Conservation (phyloP, 1,140 invertebrate species). For the Drosophila tropicalis region DNA sequence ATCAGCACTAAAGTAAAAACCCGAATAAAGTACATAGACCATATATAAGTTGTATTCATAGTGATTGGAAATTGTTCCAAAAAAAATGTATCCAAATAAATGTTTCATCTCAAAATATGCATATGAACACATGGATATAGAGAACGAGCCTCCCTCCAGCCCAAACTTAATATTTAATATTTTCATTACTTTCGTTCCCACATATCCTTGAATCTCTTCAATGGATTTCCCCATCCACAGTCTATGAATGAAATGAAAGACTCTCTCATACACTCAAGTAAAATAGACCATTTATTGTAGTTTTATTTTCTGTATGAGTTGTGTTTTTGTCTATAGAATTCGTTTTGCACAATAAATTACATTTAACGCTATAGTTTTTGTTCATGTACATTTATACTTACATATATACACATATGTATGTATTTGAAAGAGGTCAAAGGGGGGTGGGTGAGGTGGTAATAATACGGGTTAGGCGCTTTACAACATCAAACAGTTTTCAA, state of each 20-base stretch:
- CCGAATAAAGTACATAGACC: too few species aligned
- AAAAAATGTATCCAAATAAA: too few species aligned
- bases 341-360: slow-evolving; percentile 41
- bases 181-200: too few species aligned
- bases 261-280: slow-evolving; percentile 62
- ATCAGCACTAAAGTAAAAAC: too few species aligned
- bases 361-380: slow-evolving; percentile 36
- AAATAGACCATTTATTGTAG: slow-evolving; percentile 67
- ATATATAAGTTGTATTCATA: too few species aligned
- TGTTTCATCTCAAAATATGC: too few species aligned
- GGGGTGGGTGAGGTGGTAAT: too few species aligned
- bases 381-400: slow-evolving; percentile 12
- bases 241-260: slow-evolving; percentile 18
- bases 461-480: slow-evolving; percentile 8
- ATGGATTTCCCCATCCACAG: not conserved
- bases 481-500: slow-evolving; percentile 66
- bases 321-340: slow-evolving; percentile 10
- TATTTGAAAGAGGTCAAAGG: not conserved
- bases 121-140: too few species aligned
- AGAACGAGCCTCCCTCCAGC: too few species aligned
- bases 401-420: slow-evolving; percentile 8
- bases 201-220: not conserved
- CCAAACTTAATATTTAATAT: too few species aligned
- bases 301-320: slow-evolving; percentile 24
- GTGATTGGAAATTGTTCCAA: too few species aligned